phyloP scores from a whole-genome alignment of 2,113 vertebrate species.

The Megaceryle maxima region DNA sequence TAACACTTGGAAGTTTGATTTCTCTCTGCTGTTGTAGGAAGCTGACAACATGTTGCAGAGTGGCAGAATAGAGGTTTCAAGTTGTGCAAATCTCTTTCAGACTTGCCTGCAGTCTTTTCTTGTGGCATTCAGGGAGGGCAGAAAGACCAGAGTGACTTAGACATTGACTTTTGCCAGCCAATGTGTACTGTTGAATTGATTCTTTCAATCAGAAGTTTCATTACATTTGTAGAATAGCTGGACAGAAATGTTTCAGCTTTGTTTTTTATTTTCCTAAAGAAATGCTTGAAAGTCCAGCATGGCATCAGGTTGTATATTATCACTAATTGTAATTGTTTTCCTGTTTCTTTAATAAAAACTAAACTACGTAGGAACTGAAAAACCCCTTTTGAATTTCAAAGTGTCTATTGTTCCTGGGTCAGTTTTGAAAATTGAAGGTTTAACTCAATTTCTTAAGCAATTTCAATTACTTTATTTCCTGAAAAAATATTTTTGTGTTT shows the following conservation, averaged over 20 bases:
- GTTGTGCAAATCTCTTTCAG: neutral
- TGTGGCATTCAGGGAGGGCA: neutral
- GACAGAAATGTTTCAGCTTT: neutral
- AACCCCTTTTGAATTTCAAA: neutral
- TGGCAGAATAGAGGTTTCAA: neutral
- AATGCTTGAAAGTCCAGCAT: neutral
- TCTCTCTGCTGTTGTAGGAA: neutral
- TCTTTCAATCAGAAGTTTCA: neutral
- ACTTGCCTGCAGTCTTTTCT: neutral
- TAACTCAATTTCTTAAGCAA: neutral
- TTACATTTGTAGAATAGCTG: neutral
- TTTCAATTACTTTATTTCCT: neutral
- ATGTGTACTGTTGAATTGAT: neutral
- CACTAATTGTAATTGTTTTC: neutral
- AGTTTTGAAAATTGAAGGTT: neutral
- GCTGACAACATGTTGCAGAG: neutral
- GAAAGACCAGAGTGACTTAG: neutral
- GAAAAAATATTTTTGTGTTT: neutral
- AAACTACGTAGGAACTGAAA: neutral
- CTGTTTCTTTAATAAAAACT: neutral
- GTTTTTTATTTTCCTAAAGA: neutral
- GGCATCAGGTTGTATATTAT: neutral
- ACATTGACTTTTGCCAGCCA: neutral
- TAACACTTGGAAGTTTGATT: constrained; percentile 5
- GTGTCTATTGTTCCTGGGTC: neutral